phyloP scores from a whole-genome alignment of 1,140 invertebrate genomes.

The Drosophila triauraria region DNA sequence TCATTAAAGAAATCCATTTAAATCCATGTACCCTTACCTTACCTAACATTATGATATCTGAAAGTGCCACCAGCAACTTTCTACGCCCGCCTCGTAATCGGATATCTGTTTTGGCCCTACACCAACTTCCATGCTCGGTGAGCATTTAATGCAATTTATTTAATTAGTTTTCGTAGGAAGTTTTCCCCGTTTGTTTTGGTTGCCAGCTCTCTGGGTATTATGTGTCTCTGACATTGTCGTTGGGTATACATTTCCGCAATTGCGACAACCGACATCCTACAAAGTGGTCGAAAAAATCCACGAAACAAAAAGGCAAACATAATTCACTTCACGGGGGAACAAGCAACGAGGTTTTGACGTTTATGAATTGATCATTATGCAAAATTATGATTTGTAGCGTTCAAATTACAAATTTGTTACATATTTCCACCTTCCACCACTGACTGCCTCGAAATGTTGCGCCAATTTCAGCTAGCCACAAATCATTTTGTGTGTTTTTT shows the following conservation, averaged over 20 bases:
- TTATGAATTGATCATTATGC: slow-evolving; percentile 84
- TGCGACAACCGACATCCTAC: slow-evolving; percentile 2
- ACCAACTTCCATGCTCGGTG: slow-evolving; percentile 31
- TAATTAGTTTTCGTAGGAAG: slow-evolving; percentile 75
- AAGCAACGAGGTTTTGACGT: slow-evolving; percentile 70
- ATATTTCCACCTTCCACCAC: slow-evolving; percentile 38
- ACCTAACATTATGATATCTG: not conserved
- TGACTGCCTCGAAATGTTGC: slow-evolving; percentile 26
- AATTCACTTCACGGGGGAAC: slow-evolving; percentile 56
- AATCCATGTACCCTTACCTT: not conserved
- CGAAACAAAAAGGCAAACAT: slow-evolving; percentile 55
- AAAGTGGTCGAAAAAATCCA: slow-evolving; percentile 50
- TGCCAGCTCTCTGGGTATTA: slow-evolving; percentile 1
- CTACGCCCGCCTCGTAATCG: slow-evolving; percentile 43
- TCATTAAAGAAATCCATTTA: too few relatives aligned
- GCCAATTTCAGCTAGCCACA: slow-evolving; percentile 74
- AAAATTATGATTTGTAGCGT: slow-evolving; percentile 84
- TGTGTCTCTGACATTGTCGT: slow-evolving; percentile 17
- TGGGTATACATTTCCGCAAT: slow-evolving; percentile 38
- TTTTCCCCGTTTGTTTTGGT: slow-evolving; percentile 34
- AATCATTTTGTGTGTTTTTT: slow-evolving; percentile 58
- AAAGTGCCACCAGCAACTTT: slow-evolving; percentile 11
- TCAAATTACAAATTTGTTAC: slow-evolving; percentile 83
- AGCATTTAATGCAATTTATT: slow-evolving; percentile 70
- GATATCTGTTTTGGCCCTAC: slow-evolving; percentile 58